Evolutionary conservation across 2,888 invertebrate species (phyloP), one percentile per base, ranked within the genome.

Genomic region (Polietes domitor): DNA sequence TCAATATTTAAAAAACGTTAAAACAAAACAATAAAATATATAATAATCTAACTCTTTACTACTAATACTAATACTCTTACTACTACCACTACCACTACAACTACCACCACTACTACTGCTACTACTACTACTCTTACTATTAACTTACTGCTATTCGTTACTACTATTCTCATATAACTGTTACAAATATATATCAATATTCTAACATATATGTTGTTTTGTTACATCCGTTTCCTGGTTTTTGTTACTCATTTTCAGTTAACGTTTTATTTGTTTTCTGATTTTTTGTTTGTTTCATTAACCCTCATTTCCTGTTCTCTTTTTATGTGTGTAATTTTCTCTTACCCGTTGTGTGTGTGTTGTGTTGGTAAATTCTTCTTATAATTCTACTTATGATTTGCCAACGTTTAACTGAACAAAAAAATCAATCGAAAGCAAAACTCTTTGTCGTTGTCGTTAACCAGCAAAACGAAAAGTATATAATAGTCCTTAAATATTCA

Each of bases 1-100:
- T 89, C 88, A 90, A 89, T 89, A 89, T 89, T 90, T 89, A 88
- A 87, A 88, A 87, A 87, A 87, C 10, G 19, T 53, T 53, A 61
- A 61, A 61, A 10, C 26, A 24, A 61, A 63, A 63, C 21, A 68
- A 19, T 61, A 28, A 65, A 21, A 53, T 53, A 53, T 53, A 53
- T 53, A 68, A 70, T 47, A n/a, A 47, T 47, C 7, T 37, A 7
- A 37, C 37, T n/a, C n/a, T n/a, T 53, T 77, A 77, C 65, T 77
- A 81, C 71, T 75, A 76, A 53, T 81, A 79, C 65, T 61, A 75
- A 63, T 71, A 75, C 75, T 80, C 17, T 41, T 47, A 78, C 61
- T 63, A 47, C 70, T 77, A 70, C 19, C 70, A 68, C 77, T 61
- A 43, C n/a, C n/a, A 47, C 47, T n/a, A 47, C 58, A 58, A 80